phyloP scores from a whole-genome alignment of 2,888 invertebrate species.

The Deilephila elpenor region DNA sequence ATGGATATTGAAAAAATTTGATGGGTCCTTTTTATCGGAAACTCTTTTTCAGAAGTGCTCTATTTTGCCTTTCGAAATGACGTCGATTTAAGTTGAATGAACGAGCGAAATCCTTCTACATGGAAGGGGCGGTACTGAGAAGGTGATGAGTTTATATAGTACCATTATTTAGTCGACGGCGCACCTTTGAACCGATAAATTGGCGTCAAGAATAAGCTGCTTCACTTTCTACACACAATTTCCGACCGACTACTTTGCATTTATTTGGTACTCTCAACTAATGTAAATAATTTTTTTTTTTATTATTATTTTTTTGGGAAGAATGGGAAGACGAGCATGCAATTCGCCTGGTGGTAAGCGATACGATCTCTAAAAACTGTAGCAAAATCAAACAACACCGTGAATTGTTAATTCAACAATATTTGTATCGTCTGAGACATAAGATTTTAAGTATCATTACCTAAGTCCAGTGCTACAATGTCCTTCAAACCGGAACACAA shows the following conservation, averaged over 20 bases:
- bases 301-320: no score
- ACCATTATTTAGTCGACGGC: conserved; percentile 73
- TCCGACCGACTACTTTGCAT: conserved; percentile 22
- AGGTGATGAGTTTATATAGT: conserved; percentile 82
- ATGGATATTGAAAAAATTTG: conserved; percentile 81
- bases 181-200: conserved; percentile 78
- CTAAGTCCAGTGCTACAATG: no score
- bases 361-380: no score
- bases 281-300: not conserved
- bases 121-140: conserved; percentile 78
- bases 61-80: conserved; percentile 80
- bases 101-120: conserved; percentile 80
- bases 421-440: no score
- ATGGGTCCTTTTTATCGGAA: conserved; percentile 77
- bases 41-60: conserved; percentile 77
- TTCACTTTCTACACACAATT: conserved; percentile 60
- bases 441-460: no score
- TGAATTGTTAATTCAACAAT: no score
- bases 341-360: no score
- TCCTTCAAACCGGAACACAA: no score
- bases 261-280: not conserved
- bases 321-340: no score
- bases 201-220: conserved; percentile 67
- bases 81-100: conserved; percentile 83
- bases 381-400: no score